Evolutionary conservation across 2,888 invertebrate genomes (phyloP).

Genomic region (Apodemia duryi): DNA sequence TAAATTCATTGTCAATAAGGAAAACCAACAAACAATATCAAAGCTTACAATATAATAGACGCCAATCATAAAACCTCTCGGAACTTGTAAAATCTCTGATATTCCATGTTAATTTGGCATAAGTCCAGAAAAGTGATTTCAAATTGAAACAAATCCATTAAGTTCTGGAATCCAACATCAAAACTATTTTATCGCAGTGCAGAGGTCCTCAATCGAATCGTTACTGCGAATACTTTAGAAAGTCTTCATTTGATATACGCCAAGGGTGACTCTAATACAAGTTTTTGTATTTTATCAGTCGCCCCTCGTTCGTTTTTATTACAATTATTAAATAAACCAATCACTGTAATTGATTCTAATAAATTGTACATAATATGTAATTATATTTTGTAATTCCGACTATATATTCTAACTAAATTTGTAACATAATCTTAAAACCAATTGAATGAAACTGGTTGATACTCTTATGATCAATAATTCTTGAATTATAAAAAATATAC

Average conservation of each 20-base stretch:
- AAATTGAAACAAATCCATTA: slow-evolving; percentile 35
- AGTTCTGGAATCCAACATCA: slow-evolving; percentile 32
- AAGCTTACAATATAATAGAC: slow-evolving; percentile 8
- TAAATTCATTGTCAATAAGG: neutral
- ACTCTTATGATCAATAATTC: neutral
- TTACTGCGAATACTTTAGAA: slow-evolving; percentile 70
- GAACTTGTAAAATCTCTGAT: slow-evolving; percentile 15
- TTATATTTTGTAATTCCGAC: neutral
- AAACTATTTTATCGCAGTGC: slow-evolving; percentile 37
- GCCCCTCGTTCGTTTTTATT: slow-evolving; percentile 49
- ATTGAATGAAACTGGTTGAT: neutral
- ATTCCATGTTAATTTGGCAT: slow-evolving; percentile 32
- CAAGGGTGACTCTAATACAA: slow-evolving; percentile 39
- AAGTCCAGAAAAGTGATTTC: slow-evolving; percentile 29
- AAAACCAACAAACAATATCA: neutral
- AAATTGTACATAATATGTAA: neutral
- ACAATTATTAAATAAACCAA: slow-evolving; percentile 51
- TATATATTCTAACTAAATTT: neutral
- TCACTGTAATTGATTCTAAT: slow-evolving; percentile 28
- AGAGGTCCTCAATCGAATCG: slow-evolving; percentile 61
- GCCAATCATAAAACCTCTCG: slow-evolving; percentile 8
- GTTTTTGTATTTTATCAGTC: slow-evolving; percentile 38
- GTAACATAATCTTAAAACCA: neutral
- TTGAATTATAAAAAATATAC: neutral
- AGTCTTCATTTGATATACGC: slow-evolving; percentile 71